These are phyloP conservation scores for Cybosia mesomella DNA, from an alignment of 2,888 invertebrate genomes.

Conservation along the genomic window DNA sequence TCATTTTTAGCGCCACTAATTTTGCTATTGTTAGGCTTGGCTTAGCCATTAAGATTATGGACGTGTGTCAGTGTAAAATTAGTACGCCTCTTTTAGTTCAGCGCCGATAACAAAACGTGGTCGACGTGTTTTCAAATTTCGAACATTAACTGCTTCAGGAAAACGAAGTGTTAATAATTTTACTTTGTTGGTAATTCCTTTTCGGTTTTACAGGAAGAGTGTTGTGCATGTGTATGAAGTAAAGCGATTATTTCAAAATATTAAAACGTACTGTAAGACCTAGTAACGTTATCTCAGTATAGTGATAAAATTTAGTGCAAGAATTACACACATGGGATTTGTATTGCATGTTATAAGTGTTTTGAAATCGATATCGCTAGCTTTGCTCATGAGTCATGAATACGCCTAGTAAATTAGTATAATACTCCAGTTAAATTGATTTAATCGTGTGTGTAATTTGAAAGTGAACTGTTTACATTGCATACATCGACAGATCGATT, in stretches of 20 bases:
- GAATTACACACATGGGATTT: constrained; percentile 37
- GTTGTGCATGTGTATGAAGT: constrained; percentile 21
- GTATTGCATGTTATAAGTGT: constrained; percentile 30
- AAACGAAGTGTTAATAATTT: constrained; percentile 26
- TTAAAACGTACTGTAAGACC: constrained; percentile 21
- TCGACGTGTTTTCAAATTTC: constrained; percentile 67
- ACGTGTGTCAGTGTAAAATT: constrained; percentile 67
- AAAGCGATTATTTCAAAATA: background rate
- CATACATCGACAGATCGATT: constrained; percentile 29
- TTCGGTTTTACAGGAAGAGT: constrained; percentile 38
- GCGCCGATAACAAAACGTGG: constrained; percentile 73
- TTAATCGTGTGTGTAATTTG: constrained; percentile 55
- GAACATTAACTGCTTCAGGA: constrained; percentile 39
- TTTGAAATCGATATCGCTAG: constrained; percentile 61
- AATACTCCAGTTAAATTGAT: constrained; percentile 52
- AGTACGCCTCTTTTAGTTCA: constrained; percentile 70
- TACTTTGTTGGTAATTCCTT: constrained; percentile 25
- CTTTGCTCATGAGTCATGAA: constrained; percentile 56
- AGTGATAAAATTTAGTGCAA: constrained; percentile 61
- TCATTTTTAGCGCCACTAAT: constrained; percentile 72
- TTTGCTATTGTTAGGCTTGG: constrained; percentile 71
- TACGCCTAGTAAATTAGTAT: constrained; percentile 56
- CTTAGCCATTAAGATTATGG: constrained; percentile 65
- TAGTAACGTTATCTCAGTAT: constrained; percentile 31
- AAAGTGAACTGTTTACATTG: constrained; percentile 44